phyloP scores from a whole-genome alignment of 2,888 invertebrate species.

The Drosophila gaucha region DNA sequence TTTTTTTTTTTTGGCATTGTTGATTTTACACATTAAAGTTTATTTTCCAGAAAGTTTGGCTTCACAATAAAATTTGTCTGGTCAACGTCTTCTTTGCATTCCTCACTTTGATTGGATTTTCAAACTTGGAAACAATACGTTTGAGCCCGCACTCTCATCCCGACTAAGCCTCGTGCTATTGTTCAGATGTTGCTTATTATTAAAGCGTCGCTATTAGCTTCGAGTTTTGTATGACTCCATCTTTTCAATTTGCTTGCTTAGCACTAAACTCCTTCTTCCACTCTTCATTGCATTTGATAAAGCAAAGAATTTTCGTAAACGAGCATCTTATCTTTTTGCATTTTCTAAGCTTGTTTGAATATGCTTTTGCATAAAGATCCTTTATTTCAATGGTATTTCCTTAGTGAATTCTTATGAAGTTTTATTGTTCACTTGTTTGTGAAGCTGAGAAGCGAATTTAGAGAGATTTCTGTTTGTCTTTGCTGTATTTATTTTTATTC shows the following conservation, averaged over 20 bases:
- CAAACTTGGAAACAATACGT: neutral
- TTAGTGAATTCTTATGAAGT: neutral
- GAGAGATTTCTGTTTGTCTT: neutral
- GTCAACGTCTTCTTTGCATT: constrained; percentile 4
- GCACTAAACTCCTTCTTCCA: neutral
- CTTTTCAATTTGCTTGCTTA: neutral
- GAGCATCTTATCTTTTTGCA: neutral
- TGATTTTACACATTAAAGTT: neutral
- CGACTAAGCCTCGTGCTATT: neutral
- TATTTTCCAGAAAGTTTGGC: constrained; percentile 9
- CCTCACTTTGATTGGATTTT: constrained; percentile 2
- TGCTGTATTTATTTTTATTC: neutral
- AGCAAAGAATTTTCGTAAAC: neutral
- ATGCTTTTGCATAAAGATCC: neutral
- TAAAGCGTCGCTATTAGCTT: neutral
- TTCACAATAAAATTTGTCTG: constrained; percentile 6
- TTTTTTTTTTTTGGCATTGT: neutral
- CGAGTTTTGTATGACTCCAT: neutral
- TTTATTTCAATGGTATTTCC: neutral
- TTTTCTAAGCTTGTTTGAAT: neutral
- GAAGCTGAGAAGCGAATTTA: neutral
- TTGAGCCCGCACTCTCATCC: neutral
- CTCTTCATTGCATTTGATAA: neutral
- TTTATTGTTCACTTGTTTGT: neutral
- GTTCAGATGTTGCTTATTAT: neutral